A percentile compares a stretch with the other conserved stretches of the same genome.
Evolutionary conservation across 1,140 invertebrate genomes (phyloP).

Genomic region (Tetramorium parvispinum): DNA sequence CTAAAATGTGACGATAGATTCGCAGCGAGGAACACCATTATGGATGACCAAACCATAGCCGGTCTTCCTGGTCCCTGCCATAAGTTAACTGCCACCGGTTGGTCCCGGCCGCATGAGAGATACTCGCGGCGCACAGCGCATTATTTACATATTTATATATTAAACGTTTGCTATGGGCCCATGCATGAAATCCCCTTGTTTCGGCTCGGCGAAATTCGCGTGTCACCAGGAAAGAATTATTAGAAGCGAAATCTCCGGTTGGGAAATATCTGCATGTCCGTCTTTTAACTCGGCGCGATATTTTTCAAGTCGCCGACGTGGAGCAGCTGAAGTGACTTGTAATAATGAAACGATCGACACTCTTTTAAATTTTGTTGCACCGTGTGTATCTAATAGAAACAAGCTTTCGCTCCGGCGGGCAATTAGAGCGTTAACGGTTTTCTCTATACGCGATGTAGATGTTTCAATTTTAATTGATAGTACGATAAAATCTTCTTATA

Average conservation of each 20-base stretch:
- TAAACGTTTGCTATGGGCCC: slow-evolving; percentile 72
- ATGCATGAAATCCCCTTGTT: slow-evolving; percentile 70
- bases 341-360: neutral
- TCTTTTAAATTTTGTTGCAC: neutral
- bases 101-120: slow-evolving; percentile 79
- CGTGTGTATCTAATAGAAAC: neutral
- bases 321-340: neutral
- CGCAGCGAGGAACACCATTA: slow-evolving; percentile 76
- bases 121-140: slow-evolving; percentile 74
- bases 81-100: slow-evolving; percentile 81
- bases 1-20: slow-evolving; percentile 80
- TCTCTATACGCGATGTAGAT: neutral
- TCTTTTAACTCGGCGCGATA: neutral
- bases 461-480: slow-evolving; percentile 23
- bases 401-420: neutral
- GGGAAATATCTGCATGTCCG: neutral
- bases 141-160: slow-evolving; percentile 85
- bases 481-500: neutral
- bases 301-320: neutral
- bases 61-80: slow-evolving; percentile 77
- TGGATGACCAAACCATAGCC: slow-evolving; percentile 68
- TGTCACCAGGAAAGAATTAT: slow-evolving; percentile 12
- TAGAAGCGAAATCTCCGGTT: neutral
- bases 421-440: slow-evolving; percentile 23
- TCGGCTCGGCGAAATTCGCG: slow-evolving; percentile 67